Base-by-base conservation (phyloP, 2,113 vertebrate genomes). In the Scomber japonicus region DNA sequence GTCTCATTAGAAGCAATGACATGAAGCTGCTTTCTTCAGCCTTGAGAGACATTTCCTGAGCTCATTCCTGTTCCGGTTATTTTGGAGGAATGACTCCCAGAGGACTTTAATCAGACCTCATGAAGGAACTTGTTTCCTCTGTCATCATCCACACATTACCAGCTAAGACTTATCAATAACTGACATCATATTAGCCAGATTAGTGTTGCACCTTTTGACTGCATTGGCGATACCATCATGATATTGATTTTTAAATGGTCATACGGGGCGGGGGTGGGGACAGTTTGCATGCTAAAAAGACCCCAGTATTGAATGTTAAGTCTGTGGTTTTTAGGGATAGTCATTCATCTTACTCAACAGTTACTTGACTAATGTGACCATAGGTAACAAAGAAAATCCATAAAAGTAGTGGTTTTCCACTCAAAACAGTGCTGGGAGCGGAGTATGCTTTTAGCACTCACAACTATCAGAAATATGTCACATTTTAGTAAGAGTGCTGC, bases 401-500 rank as follows among this genome's bases (percentile, higher is more conserved):
- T 71, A 17, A 81, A 63, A 68, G 19, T n/a, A 30, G 27, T 56
- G 56, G 9, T 78, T 78, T 64, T 49, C 77, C 55, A 77, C 31
- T 80, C 59, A 60, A 66, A 74, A 48, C 65, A 55, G 60, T 2
- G 1, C 35, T 76, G 40, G 4, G 15, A 69, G 65, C 57, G 10
- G 56, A 80, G 64, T 45, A 51, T 73, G 71, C 83, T 80, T 81
- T 88, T 24, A 80, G 54, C 63, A 48, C 48, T 68, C 44, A 71
- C 51, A 72, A 46, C 46, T 82, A 62, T 84, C 68, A 80, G 48
- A 78, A 67, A 71, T 45, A 27, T 88, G 75, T 78, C 78, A 76
- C 40, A 62, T 82, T 82, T 82, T 60, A 68, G 35, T 66, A 21
- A 46, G 49, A 85, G 84, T 65, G 73, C 61, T 1, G 1, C 73